Conservation (phyloP, 2,888 invertebrate species). For the Lasius fuliginosus region DNA sequence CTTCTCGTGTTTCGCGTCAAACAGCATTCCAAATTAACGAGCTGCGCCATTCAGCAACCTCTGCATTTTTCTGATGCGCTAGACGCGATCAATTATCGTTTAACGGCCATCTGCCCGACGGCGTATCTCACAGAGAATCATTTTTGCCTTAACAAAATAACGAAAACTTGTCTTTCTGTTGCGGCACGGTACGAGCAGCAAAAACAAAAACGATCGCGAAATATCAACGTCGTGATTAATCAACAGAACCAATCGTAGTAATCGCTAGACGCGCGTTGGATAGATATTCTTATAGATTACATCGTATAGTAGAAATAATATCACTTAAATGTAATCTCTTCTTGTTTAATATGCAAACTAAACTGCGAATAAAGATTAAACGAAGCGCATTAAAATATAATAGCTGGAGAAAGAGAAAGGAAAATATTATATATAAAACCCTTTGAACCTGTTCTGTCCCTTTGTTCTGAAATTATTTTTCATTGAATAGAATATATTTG, state of each 20-base stretch:
- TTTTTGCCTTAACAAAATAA: conserved; percentile 10
- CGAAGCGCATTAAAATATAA: background rate
- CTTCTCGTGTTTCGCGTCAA: conserved; percentile 46
- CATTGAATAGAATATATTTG: too few relatives aligned
- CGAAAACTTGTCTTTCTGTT: background rate
- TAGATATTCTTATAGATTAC: background rate
- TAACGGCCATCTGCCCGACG: conserved; percentile 49
- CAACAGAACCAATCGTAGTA: background rate
- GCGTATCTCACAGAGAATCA: conserved; percentile 20
- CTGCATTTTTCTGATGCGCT: conserved; percentile 50
- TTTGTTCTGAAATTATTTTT: too few relatives aligned
- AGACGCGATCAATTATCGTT: conserved; percentile 48
- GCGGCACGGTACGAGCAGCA: too few relatives aligned
- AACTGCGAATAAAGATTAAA: background rate
- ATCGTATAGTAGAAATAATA: background rate
- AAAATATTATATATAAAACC: too few relatives aligned
- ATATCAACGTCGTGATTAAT: background rate
- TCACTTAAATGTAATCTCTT: background rate
- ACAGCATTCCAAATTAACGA: conserved; percentile 69
- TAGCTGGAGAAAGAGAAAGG: background rate
- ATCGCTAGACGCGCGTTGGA: background rate
- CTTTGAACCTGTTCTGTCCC: too few relatives aligned
- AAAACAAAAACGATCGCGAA: background rate
- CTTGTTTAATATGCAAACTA: background rate
- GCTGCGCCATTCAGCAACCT: conserved; percentile 32